phyloP scores from a whole-genome alignment of 2,888 invertebrate species.

The Drosophila fulvimacula region DNA sequence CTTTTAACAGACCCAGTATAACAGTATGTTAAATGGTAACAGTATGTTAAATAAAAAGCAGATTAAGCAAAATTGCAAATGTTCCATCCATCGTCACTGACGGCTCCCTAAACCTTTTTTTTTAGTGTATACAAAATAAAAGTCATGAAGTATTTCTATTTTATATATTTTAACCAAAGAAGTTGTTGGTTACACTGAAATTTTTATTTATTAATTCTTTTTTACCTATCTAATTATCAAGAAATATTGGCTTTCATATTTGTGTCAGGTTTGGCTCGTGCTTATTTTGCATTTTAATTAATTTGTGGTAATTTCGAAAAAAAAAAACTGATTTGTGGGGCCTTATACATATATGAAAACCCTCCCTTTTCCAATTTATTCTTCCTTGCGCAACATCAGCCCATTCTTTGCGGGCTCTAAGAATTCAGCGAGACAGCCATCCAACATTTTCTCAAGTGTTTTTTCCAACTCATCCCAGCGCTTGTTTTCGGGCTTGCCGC shows the following conservation, averaged over 20 bases:
- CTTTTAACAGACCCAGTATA: background rate
- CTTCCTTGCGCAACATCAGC: conserved; percentile 80
- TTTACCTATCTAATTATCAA: conserved; percentile 7
- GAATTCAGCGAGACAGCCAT: conserved; percentile 91
- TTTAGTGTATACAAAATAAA: background rate
- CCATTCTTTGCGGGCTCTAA: conserved; percentile 91
- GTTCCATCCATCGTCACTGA: too few species aligned
- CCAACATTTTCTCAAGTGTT: conserved; percentile 90
- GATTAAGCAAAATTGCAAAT: too few species aligned
- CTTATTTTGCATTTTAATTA: background rate
- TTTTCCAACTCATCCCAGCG: conserved; percentile 88
- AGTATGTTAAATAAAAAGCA: background rate
- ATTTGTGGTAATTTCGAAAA: background rate
- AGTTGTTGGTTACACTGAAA: background rate
- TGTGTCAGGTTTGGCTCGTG: background rate
- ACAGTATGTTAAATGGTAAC: background rate
- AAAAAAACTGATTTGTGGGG: background rate
- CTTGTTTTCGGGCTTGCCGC: conserved; percentile 88
- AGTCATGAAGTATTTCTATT: background rate
- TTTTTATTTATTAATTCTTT: background rate
- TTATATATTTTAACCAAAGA: conserved; percentile 6
- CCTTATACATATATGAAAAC: background rate
- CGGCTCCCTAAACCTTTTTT: too few species aligned
- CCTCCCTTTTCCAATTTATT: conserved; percentile 24
- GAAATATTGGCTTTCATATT: conserved; percentile 7